Percentiles rank a stretch among this genome's conserved stretches.
phyloP scores from a whole-genome alignment of 2,888 invertebrate genomes.

The Eledona agricola region DNA sequence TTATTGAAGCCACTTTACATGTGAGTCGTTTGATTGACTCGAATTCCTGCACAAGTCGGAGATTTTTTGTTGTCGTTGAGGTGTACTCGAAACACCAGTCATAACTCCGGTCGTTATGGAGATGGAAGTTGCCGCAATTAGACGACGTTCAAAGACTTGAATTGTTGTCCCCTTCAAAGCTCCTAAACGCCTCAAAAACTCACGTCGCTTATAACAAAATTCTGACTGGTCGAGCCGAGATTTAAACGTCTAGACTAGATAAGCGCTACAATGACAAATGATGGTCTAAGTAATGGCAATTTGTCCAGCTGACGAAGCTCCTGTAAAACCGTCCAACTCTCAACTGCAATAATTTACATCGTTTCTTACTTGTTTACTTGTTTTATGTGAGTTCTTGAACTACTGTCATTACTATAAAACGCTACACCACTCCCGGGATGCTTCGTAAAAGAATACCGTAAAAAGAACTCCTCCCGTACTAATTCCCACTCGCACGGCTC shows the following conservation, averaged over 20 bases:
- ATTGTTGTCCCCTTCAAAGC: conserved; percentile 18
- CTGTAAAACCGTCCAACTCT: conserved; percentile 36
- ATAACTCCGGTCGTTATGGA: conserved; percentile 15
- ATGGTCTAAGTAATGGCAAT: conserved; percentile 36
- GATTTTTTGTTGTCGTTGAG: too few species aligned
- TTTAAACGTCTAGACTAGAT: conserved; percentile 35
- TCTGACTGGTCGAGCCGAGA: conserved; percentile 12
- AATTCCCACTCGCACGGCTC: conserved; percentile 10
- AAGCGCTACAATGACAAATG: conserved; percentile 37
- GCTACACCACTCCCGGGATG: conserved; percentile 22
- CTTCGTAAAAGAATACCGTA: conserved; percentile 23
- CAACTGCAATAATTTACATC: conserved; percentile 39
- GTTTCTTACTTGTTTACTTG: conserved; percentile 36
- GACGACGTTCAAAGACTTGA: conserved; percentile 18
- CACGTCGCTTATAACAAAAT: too few species aligned
- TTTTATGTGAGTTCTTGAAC: conserved; percentile 30
- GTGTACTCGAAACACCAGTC: conserved; percentile 1
- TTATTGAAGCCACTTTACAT: conserved; percentile 13
- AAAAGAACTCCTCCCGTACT: conserved; percentile 18
- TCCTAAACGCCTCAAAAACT: conserved; percentile 13
- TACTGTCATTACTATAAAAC: conserved; percentile 34
- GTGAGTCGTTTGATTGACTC: conserved; percentile 13
- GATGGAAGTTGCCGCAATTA: conserved; percentile 22
- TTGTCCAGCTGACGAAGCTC: conserved; percentile 37
- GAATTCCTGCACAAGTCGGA: conserved; percentile 10